phyloP scores from a whole-genome alignment of 2,888 invertebrate species.

The Cyrtodaria siliqua region DNA sequence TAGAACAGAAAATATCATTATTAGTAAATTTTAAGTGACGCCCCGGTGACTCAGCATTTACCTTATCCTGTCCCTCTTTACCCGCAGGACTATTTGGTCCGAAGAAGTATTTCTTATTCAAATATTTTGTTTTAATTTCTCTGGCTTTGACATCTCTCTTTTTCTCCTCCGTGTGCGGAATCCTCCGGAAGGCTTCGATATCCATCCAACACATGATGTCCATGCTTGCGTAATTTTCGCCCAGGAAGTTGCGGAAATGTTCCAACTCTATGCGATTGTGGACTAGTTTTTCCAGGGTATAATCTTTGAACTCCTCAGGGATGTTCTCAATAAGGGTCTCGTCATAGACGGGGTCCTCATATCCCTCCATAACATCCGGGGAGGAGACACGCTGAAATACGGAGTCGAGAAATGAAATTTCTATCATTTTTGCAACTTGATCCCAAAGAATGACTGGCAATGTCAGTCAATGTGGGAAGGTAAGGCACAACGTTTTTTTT shows the following conservation, averaged over 20 bases:
- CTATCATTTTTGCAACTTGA: no score
- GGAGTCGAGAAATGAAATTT: no score
- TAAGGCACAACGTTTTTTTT: no score
- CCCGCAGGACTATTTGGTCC: slow-evolving; percentile 85
- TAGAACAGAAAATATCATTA: no score
- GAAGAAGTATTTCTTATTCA: slow-evolving; percentile 86
- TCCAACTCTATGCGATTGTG: slow-evolving; percentile 84
- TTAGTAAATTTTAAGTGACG: no score
- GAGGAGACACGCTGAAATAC: slow-evolving; percentile 70
- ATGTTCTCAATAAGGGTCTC: slow-evolving; percentile 78
- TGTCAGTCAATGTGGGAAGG: no score
- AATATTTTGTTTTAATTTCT: slow-evolving; percentile 82
- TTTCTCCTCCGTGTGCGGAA: slow-evolving; percentile 78
- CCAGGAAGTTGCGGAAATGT: slow-evolving; percentile 83
- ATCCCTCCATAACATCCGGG: slow-evolving; percentile 83
- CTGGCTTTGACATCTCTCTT: slow-evolving; percentile 80
- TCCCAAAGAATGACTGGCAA: no score
- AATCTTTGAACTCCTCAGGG: slow-evolving; percentile 82
- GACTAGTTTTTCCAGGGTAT: slow-evolving; percentile 81
- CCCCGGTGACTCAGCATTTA: no score
- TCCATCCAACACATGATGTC: slow-evolving; percentile 86
- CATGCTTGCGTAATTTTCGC: slow-evolving; percentile 83
- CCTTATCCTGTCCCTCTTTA: slow-evolving; percentile 84
- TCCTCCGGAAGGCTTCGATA: slow-evolving; percentile 83
- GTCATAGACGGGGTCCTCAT: slow-evolving; percentile 84